Evolutionary conservation across 2,888 invertebrate species (phyloP), one percentile per base, ranked within the genome.

Genomic region (Platycheirus rosarum): DNA sequence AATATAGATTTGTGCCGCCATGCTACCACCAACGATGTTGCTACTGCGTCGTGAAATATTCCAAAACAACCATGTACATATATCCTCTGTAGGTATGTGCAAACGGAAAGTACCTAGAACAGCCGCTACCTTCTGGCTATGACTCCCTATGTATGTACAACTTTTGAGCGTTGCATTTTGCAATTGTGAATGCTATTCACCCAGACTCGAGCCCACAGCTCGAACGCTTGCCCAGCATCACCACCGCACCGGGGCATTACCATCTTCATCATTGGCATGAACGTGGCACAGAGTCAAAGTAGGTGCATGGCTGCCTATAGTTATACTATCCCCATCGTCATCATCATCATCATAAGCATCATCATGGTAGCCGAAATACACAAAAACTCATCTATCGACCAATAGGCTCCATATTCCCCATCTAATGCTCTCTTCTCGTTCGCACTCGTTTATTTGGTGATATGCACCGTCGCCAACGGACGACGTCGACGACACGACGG

Each of bases 311-410:
- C 62, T 20, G 18, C 29, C 20, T 55, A 18, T 53, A 35, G n/a
- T n/a, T n/a, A n/a, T n/a, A n/a, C 16, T 9, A 35, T 35, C 18
- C 32, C 14, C 46, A 42, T 44, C 40, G 46, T 46, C 13, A 57
- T 49, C 16, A 40, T 65, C 48, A 69, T 69, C 71, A 26, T 51
- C 44, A 46, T 57, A 11, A 32, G 18, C 48, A 23, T 44, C 14
- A 62, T 46, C 26, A 57, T 49, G 37, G 49, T 68, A 62, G 71
- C 68, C 77, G 57, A 82, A 82, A 77, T 68, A 82, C 71, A 82
- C 77, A 77, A 82, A 82, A 82, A 73, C 82, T 68, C 76, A 82
- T 82, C 82, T 82, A 82, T 77, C 82, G 82, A 82, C 82, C 82
- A 82, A 82, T 82, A 82, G 82, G 82, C 82, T 82, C 68, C 73